Conservation (phyloP, 2,113 vertebrate genomes). For the Pelmatolapia mariae region DNA sequence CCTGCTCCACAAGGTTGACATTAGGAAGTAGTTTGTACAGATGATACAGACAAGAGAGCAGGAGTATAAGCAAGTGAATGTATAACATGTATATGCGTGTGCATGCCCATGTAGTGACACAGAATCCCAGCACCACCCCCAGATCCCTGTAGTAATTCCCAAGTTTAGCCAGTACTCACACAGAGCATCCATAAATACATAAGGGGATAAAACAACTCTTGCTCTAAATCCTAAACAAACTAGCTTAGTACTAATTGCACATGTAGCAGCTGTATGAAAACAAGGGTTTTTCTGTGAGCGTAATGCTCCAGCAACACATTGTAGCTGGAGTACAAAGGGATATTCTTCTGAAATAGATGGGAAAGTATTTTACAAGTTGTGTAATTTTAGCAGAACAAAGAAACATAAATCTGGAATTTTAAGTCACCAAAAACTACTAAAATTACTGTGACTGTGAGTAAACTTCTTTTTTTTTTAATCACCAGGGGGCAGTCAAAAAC, state of each 20-base stretch:
- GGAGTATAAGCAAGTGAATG: neutral
- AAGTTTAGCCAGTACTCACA: neutral
- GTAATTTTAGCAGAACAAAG: neutral
- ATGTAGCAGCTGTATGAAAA: neutral
- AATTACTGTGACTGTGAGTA: neutral
- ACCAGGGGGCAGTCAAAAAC: neutral
- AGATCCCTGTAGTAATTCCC: neutral
- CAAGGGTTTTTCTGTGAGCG: neutral
- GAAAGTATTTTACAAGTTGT: neutral
- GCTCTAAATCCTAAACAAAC: neutral
- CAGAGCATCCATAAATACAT: neutral
- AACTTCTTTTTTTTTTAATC: neutral
- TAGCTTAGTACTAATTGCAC: neutral
- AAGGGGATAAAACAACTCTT: neutral
- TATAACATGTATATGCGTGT: neutral
- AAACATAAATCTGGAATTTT: neutral
- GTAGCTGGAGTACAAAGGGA: neutral
- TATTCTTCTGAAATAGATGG: neutral
- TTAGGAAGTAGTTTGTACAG: neutral
- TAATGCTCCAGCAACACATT: neutral
- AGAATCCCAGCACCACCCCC: slow-evolving; percentile 22
- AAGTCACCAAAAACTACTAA: neutral
- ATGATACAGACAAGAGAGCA: neutral
- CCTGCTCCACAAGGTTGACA: neutral
- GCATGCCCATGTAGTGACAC: neutral